Conservation (phyloP, 2,888 invertebrate genomes). For the Margaritifera margaritifera region DNA sequence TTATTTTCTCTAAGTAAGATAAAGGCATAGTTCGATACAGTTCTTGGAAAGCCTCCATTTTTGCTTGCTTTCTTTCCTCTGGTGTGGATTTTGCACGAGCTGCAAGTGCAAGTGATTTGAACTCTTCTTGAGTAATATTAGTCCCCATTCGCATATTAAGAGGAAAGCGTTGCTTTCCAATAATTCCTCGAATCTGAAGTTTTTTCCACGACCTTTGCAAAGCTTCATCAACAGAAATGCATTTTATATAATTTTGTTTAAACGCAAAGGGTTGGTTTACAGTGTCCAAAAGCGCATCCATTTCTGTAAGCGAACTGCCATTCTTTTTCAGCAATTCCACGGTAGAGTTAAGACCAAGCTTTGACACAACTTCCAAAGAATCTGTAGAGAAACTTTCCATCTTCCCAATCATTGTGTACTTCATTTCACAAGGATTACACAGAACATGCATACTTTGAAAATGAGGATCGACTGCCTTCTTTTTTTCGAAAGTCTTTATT, state of each 20-base stretch:
- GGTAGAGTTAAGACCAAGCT: conserved; percentile 7
- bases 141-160: background rate
- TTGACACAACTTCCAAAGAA: conserved; percentile 15
- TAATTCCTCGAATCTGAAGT: conserved; percentile 29
- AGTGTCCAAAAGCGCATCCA: conserved; percentile 27
- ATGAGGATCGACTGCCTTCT: conserved; percentile 7
- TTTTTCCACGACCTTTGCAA: conserved; percentile 27
- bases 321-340: too few relatives aligned
- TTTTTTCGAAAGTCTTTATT: background rate
- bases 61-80: conserved; percentile 12
- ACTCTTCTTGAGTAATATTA: conserved; percentile 1
- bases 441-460: conserved; percentile 1
- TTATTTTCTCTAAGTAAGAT: conserved; percentile 12
- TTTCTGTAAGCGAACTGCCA: too few relatives aligned
- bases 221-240: conserved; percentile 28
- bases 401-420: conserved; percentile 22
- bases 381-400: conserved; percentile 35
- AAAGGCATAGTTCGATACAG: conserved; percentile 19
- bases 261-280: conserved; percentile 23
- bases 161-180: conserved; percentile 24
- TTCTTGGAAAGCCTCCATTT: conserved; percentile 15
- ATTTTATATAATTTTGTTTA: conserved; percentile 16
- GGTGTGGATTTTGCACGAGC: conserved; percentile 18
- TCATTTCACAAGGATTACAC: conserved; percentile 9
- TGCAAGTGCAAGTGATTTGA: conserved; percentile 15